phyloP scores from a whole-genome alignment of 2,113 vertebrate species.

The Nannospalax galili region DNA sequence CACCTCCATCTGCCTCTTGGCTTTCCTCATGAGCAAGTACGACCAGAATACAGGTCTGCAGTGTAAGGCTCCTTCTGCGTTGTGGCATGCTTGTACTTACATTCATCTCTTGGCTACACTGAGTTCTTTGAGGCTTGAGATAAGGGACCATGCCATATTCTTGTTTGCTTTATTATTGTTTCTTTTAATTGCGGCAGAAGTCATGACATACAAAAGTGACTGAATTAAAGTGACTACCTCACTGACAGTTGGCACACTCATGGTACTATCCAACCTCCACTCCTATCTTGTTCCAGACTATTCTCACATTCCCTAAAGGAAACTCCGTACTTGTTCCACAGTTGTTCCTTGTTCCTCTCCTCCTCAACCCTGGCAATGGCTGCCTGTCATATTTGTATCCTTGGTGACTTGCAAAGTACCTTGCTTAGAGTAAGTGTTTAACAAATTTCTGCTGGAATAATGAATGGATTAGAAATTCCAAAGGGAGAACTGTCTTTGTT shows the following conservation, averaged over 20 bases:
- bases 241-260: not conserved
- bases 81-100: fast-evolving
- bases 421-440: constrained; percentile 4
- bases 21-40: not conserved
- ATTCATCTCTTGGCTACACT: not conserved
- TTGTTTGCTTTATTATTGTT: constrained; percentile 20
- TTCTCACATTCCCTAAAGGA: constrained; percentile 12
- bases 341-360: not conserved
- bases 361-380: not conserved
- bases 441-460: constrained; percentile 21
- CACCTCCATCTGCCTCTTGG: not conserved
- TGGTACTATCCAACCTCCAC: not conserved
- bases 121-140: not conserved
- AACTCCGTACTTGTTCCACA: not conserved
- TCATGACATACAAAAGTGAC: not conserved
- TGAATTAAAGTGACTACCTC: not conserved
- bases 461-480: constrained; percentile 23
- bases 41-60: fast-evolving
- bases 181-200: not conserved
- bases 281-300: not conserved
- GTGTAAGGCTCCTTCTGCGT: not conserved
- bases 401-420: not conserved
- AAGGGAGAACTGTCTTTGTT: not conserved
- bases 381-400: constrained; percentile 29
- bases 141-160: not conserved